Conservation (phyloP, 1,140 invertebrate genomes). For the Manduca sexta region DNA sequence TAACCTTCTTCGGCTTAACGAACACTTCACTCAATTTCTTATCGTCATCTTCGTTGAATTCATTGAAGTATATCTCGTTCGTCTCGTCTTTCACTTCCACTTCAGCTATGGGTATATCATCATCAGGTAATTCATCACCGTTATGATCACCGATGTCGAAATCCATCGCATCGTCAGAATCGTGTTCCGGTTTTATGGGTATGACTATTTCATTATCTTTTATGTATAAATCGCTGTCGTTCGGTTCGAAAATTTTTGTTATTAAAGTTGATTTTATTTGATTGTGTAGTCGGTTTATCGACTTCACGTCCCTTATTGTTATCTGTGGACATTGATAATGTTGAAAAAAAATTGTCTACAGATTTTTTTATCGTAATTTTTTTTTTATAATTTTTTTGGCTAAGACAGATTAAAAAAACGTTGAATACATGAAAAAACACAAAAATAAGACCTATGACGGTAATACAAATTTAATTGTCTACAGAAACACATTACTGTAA, state of each 20-base stretch:
- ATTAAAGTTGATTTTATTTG: slow-evolving; percentile 24
- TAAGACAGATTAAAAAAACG: too few relatives aligned
- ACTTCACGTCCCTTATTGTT: slow-evolving; percentile 38
- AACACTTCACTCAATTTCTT: slow-evolving; percentile 46
- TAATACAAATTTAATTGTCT: too few relatives aligned
- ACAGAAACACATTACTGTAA: too few relatives aligned
- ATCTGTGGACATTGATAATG: too few relatives aligned
- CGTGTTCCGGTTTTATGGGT: slow-evolving; percentile 11
- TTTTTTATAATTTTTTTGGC: too few relatives aligned
- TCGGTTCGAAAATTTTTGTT: slow-evolving; percentile 16
- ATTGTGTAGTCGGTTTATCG: slow-evolving; percentile 28
- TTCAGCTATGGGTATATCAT: neutral
- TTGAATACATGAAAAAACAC: too few relatives aligned
- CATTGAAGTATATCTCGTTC: slow-evolving; percentile 47
- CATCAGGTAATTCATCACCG: too few relatives aligned
- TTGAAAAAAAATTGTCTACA: too few relatives aligned
- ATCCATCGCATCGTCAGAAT: neutral
- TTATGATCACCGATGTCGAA: too few relatives aligned
- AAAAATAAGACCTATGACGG: too few relatives aligned
- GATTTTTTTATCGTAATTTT: too few relatives aligned
- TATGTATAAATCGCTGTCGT: slow-evolving; percentile 23
- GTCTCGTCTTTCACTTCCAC: slow-evolving; percentile 39
- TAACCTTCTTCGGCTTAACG: slow-evolving; percentile 27
- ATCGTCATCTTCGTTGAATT: slow-evolving; percentile 34
- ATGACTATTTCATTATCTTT: slow-evolving; percentile 6